Percentiles rank a stretch among this genome's conserved stretches.
Evolutionary conservation across 2,888 invertebrate species (phyloP).

Genomic region (Melipona bicolor): DNA sequence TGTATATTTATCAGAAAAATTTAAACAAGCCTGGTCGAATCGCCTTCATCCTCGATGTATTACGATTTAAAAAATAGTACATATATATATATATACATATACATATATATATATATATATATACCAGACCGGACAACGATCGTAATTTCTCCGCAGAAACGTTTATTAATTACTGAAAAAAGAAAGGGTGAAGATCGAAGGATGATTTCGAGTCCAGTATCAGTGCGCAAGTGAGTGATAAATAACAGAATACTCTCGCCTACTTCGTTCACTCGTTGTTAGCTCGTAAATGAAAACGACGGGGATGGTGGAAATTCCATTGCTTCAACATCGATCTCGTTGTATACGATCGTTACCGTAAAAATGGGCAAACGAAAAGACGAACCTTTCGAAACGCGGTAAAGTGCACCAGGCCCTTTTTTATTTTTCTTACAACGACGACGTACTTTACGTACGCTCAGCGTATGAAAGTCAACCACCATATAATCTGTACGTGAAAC

Average conservation of each 20-base stretch:
- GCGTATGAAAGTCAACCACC: slow-evolving; percentile 68
- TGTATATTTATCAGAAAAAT: slow-evolving; percentile 33
- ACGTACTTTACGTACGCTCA: slow-evolving; percentile 68
- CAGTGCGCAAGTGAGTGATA: slow-evolving; percentile 20
- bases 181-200: slow-evolving; percentile 9
- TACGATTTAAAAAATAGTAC: slow-evolving; percentile 15
- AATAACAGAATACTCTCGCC: slow-evolving; percentile 54
- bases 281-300: slow-evolving; percentile 33
- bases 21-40: slow-evolving; percentile 35
- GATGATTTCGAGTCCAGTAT: slow-evolving; percentile 27
- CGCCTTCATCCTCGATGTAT: slow-evolving; percentile 31
- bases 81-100: not conserved
- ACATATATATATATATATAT: not conserved
- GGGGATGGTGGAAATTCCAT: slow-evolving; percentile 35
- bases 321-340: slow-evolving; percentile 54
- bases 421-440: slow-evolving; percentile 73
- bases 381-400: slow-evolving; percentile 24
- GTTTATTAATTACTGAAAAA: slow-evolving; percentile 7
- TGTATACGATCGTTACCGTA: slow-evolving; percentile 43
- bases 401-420: slow-evolving; percentile 64
- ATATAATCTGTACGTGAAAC: slow-evolving; percentile 69
- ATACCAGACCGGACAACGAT: slow-evolving; percentile 50
- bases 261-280: slow-evolving; percentile 62
- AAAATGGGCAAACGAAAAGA: slow-evolving; percentile 22
- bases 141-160: slow-evolving; percentile 21